These are phyloP conservation scores for Zapornia atra DNA, from an alignment of 2,113 vertebrate species.

Conservation along the genomic window DNA sequence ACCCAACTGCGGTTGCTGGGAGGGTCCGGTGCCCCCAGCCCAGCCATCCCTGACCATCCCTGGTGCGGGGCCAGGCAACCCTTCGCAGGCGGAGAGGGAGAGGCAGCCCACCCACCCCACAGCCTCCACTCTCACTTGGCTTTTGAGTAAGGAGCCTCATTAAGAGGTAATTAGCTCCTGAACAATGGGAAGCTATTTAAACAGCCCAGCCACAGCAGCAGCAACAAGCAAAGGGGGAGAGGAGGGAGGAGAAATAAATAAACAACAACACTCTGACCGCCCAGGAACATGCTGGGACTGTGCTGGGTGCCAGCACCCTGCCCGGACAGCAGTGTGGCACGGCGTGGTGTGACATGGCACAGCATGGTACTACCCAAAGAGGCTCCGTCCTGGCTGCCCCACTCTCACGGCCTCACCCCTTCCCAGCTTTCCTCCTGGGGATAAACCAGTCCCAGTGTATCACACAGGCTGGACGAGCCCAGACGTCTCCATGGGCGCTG, in stretches of 20 bases:
- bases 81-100: no score
- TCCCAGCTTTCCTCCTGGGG: not conserved
- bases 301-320: not conserved
- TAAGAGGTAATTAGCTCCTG: conserved; percentile 69
- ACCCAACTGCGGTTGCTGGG: not conserved
- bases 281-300: not conserved
- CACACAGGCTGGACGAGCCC: accelerated
- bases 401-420: accelerated
- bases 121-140: not conserved
- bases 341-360: no score
- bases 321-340: not conserved
- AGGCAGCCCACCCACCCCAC: not conserved
- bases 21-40: not conserved
- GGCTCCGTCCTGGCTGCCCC: not conserved
- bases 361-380: accelerated
- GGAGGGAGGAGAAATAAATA: conserved; percentile 36
- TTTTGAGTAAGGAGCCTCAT: conserved; percentile 57
- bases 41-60: no score
- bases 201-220: conserved; percentile 58
- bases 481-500: accelerated
- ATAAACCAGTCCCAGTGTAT: not conserved
- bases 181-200: conserved; percentile 66
- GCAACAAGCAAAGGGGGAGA: conserved; percentile 35
- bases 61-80: not conserved
- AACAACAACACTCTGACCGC: not conserved